phyloP scores from a whole-genome alignment of 35 echinoderm and acorn worm genomes.

The Apostichopus japonicus region DNA sequence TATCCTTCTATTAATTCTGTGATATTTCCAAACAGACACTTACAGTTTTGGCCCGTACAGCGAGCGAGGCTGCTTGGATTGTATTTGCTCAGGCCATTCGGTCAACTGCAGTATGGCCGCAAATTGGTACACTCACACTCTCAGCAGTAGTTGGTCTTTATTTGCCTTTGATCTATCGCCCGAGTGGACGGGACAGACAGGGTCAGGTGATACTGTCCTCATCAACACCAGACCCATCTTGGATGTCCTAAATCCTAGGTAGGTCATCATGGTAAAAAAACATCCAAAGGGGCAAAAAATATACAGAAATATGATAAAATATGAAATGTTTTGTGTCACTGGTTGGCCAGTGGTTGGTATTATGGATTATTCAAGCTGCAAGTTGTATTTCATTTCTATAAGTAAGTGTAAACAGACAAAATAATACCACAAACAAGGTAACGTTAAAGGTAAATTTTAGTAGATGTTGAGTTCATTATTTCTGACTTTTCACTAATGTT shows the following conservation, averaged over 20 bases:
- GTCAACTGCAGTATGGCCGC: conserved; percentile 72
- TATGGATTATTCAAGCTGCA: too few species aligned
- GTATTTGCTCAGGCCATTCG: conserved; percentile 84
- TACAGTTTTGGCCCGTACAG: conserved; percentile 92
- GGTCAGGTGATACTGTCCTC: conserved; percentile 18
- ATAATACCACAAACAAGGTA: too few species aligned
- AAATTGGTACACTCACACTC: conserved; percentile 48
- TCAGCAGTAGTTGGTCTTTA: conserved; percentile 77
- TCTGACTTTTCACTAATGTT: too few species aligned
- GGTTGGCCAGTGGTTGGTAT: too few species aligned
- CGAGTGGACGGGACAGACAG: conserved; percentile 75
- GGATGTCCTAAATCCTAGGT: conserved; percentile 76
- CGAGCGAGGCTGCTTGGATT: conserved; percentile 81
- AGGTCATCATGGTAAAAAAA: background rate
- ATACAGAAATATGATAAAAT: too few species aligned
- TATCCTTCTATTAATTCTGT: too few species aligned
- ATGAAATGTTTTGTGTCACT: too few species aligned
- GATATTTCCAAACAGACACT: conserved; percentile 25
- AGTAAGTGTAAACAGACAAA: too few species aligned
- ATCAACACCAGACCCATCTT: conserved; percentile 65
- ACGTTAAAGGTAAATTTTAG: too few species aligned
- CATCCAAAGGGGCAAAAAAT: too few species aligned
- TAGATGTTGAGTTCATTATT: too few species aligned
- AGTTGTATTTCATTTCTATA: too few species aligned
- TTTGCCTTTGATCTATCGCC: conserved; percentile 70